phyloP scores from a whole-genome alignment of 2,113 vertebrate genomes.

The Galeopterus variegatus region DNA sequence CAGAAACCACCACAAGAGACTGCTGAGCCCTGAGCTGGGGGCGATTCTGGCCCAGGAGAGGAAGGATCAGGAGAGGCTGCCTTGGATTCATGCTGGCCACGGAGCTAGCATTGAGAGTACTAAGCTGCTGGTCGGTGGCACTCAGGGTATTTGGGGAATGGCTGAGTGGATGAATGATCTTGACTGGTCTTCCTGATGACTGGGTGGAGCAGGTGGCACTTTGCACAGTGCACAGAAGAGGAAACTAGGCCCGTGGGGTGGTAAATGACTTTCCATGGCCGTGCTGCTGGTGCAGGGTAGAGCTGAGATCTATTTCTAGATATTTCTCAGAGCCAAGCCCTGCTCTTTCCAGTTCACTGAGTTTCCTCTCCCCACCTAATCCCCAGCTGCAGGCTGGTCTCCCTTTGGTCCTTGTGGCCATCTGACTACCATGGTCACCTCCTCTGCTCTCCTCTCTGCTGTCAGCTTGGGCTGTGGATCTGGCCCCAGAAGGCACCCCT shows the following conservation, averaged over 20 bases:
- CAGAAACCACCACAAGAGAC: neutral
- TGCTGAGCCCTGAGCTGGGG: neutral
- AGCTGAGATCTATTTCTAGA: too few relatives aligned
- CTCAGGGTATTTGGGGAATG: accelerated
- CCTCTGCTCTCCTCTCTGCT: neutral
- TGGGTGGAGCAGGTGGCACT: accelerated
- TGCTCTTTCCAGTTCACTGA: neutral
- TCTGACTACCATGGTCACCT: too few relatives aligned
- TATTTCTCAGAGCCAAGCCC: neutral
- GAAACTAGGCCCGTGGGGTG: accelerated
- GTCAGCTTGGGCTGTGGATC: neutral
- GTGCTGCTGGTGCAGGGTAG: accelerated
- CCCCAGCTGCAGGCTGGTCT: neutral
- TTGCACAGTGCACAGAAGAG: neutral
- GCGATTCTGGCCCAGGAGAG: neutral
- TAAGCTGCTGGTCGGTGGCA: neutral
- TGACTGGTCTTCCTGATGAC: neutral
- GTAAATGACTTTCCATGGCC: accelerated
- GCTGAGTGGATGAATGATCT: neutral
- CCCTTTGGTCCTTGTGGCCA: neutral
- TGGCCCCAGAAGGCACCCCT: neutral
- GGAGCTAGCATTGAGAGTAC: neutral
- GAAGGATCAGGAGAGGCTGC: neutral
- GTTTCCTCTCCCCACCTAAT: neutral
- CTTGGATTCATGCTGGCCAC: neutral